These are phyloP conservation scores for Battus philenor DNA, from an alignment of 1,140 invertebrate species.

Conservation along the genomic window DNA sequence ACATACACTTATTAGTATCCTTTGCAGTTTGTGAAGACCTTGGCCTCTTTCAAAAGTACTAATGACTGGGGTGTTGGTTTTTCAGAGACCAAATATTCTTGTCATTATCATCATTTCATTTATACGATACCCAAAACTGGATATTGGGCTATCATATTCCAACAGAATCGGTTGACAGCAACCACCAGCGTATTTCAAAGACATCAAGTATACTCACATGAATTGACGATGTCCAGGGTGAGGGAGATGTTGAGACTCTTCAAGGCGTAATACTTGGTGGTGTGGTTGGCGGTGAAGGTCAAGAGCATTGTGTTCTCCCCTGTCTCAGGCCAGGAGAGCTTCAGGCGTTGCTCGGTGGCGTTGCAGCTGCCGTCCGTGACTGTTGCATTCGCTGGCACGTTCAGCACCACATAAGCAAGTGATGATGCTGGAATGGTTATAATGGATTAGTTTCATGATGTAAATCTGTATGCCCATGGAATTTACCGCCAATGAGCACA, in stretches of 20 bases:
- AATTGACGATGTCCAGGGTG: conserved; percentile 32
- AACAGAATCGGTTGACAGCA: too few species aligned
- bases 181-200: too few species aligned
- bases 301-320: conserved; percentile 52
- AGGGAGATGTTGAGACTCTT: conserved; percentile 45
- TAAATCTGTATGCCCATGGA: background rate
- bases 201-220: conserved; percentile 46
- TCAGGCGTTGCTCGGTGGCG: conserved; percentile 58
- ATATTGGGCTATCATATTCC: too few species aligned
- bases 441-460: background rate
- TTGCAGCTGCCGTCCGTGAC: conserved; percentile 64
- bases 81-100: too few species aligned
- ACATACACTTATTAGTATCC: too few species aligned
- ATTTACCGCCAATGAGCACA: too few species aligned
- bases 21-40: too few species aligned
- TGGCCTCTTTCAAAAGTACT: too few species aligned
- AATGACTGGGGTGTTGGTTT: too few species aligned
- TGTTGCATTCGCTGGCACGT: conserved; percentile 65
- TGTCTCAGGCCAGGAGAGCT: conserved; percentile 59
- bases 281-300: conserved; percentile 68
- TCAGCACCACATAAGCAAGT: conserved; percentile 43
- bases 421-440: conserved; percentile 31
- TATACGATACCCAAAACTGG: too few species aligned
- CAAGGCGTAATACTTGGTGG: conserved; percentile 49
- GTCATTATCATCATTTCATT: too few species aligned